phyloP scores from a whole-genome alignment of 2,888 invertebrate species.

The Marasmarcha lunaedactyla region DNA sequence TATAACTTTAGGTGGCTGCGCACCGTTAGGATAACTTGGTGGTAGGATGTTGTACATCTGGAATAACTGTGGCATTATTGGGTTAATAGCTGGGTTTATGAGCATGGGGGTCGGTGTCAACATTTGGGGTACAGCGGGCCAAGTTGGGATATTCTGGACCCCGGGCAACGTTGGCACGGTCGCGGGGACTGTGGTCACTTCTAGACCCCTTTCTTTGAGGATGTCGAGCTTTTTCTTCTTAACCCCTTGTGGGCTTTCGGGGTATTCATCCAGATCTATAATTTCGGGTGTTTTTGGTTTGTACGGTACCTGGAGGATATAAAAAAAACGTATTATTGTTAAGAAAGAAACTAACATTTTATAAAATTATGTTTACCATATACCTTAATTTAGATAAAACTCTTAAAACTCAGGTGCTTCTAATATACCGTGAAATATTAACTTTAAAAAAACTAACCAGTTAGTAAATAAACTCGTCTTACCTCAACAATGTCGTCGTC shows the following conservation, averaged over 20 bases:
- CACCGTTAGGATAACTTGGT: constrained; percentile 33
- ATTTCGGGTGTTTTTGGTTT: constrained; percentile 74
- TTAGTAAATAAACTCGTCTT: no score
- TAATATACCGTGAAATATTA: no score
- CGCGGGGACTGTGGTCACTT: constrained; percentile 76
- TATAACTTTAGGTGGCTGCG: constrained; percentile 65
- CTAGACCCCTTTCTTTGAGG: constrained; percentile 79
- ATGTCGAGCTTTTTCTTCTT: constrained; percentile 81
- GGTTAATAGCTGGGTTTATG: constrained; percentile 47
- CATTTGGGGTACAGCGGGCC: constrained; percentile 19
- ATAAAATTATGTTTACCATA: background rate
- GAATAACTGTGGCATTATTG: constrained; percentile 58
- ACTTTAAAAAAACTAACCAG: no score
- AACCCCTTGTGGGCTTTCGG: constrained; percentile 50
- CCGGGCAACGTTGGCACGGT: constrained; percentile 21
- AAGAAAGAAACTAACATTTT: background rate
- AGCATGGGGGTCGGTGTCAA: constrained; percentile 31
- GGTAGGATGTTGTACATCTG: constrained; percentile 51
- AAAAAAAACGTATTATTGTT: no score
- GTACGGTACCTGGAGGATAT: constrained; percentile 61
- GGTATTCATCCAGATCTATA: constrained; percentile 72
- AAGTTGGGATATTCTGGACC: constrained; percentile 21
- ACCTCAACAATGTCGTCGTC: constrained; percentile 56
- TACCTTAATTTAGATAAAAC: no score
- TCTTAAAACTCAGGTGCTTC: no score